Percentiles rank a stretch among this genome's conserved stretches.
Conservation (phyloP, 2,888 invertebrate species). For the Synergus gifuensis region DNA sequence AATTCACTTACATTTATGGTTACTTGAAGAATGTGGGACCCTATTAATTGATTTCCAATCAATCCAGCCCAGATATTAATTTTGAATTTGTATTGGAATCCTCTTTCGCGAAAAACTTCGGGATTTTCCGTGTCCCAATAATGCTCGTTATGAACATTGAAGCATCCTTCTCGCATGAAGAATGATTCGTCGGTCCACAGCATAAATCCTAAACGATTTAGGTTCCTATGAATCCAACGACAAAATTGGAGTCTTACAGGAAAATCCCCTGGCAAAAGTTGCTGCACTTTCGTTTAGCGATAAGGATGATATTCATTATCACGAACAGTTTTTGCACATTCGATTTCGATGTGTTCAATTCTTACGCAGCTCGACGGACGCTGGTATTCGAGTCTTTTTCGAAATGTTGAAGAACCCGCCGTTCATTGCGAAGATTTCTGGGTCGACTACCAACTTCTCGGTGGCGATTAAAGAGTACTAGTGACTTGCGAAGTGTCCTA, state of each 20-base stretch:
- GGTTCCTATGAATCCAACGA: neutral
- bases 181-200: constrained; percentile 20
- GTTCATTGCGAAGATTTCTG: too few species aligned
- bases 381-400: too few species aligned
- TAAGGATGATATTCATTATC: neutral
- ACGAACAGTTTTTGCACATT: too few species aligned
- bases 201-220: neutral
- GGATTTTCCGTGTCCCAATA: constrained; percentile 23
- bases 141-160: constrained; percentile 27
- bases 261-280: neutral
- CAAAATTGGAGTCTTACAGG: neutral
- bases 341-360: too few species aligned
- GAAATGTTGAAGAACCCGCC: too few species aligned
- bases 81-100: neutral
- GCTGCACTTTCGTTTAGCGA: neutral
- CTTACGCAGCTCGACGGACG: too few species aligned
- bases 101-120: neutral
- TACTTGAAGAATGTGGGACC: neutral
- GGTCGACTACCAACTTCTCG: too few species aligned
- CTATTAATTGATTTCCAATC: neutral
- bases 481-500: too few species aligned
- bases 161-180: neutral
- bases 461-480: too few species aligned
- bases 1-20: neutral
- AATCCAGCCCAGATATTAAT: constrained; percentile 2